A percentile compares a stretch with the other conserved stretches of the same genome.
phyloP scores from a whole-genome alignment of 2,888 invertebrate genomes.

The Tridacna crocea region DNA sequence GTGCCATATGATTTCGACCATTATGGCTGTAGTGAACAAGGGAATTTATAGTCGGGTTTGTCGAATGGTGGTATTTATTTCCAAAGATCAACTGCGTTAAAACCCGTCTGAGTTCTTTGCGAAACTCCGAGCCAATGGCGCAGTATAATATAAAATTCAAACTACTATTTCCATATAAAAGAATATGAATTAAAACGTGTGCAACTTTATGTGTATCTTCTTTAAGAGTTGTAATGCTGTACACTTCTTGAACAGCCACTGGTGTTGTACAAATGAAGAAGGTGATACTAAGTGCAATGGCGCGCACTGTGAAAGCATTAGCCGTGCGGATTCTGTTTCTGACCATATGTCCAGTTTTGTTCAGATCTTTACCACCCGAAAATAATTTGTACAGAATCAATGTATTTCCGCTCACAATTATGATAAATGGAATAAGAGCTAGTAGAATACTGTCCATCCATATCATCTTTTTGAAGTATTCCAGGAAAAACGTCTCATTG shows the following conservation, averaged over 20 bases:
- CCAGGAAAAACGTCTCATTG: conserved; percentile 26
- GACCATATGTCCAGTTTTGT: conserved; percentile 27
- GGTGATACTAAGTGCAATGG: conserved; percentile 50
- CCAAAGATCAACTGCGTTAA: conserved; percentile 26
- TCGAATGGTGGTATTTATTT: neutral
- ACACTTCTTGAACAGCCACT: conserved; percentile 39
- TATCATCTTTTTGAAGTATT: conserved; percentile 41
- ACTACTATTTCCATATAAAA: conserved; percentile 52
- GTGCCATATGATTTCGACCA: neutral
- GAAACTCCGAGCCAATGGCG: conserved; percentile 52
- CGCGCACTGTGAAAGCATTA: conserved; percentile 54
- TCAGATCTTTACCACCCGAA: conserved; percentile 27
- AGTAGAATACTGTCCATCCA: conserved; percentile 50
- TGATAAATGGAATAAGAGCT: conserved; percentile 45
- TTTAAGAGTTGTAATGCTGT: conserved; percentile 8
- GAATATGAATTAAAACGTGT: conserved; percentile 39
- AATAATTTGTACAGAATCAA: conserved; percentile 49
- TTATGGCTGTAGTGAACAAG: neutral
- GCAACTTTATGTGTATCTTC: conserved; percentile 5
- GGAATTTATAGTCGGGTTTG: conserved; percentile 5
- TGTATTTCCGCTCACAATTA: conserved; percentile 46
- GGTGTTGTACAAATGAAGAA: conserved; percentile 46
- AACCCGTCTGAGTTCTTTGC: conserved; percentile 45
- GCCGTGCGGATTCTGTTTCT: conserved; percentile 38
- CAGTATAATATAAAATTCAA: conserved; percentile 55